Evolutionary conservation across 2,888 invertebrate genomes (phyloP), one percentile per base, ranked within the genome.

Genomic region (Arctia plantaginis): DNA sequence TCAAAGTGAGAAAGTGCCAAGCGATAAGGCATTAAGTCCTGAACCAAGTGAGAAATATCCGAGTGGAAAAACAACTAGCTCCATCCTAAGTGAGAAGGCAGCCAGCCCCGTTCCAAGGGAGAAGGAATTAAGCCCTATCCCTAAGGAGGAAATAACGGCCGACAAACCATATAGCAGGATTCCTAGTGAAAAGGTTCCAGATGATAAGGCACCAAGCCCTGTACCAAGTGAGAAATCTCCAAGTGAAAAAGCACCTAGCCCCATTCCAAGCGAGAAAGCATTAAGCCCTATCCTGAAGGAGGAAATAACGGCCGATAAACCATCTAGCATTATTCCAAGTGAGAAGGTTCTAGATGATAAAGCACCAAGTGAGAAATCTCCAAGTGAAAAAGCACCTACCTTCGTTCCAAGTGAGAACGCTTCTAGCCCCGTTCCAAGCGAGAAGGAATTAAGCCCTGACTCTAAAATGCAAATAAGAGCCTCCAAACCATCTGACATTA

Each of bases 401-500:
- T 70, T 75, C 30, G 33, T 65, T 6, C 69, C 44, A 47, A 71
- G 15, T 39, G 69, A 65, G 0, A 51, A 69, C 20, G 47, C 20
- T 1, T 30, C 67, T 23, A 35, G 66, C n/a, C n/a, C n/a, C n/a
- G n/a, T n/a, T n/a, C n/a, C n/a, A n/a, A n/a, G n/a, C n/a, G n/a
- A n/a, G n/a, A n/a, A n/a, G n/a, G n/a, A n/a, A n/a, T n/a, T n/a
- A n/a, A n/a, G n/a, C n/a, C n/a, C n/a, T n/a, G n/a, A n/a, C n/a
- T n/a, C n/a, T n/a, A n/a, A n/a, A n/a, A n/a, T n/a, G n/a, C n/a
- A n/a, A n/a, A n/a, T n/a, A n/a, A n/a, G n/a, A n/a, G n/a, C n/a
- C n/a, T n/a, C n/a, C n/a, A n/a, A n/a, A n/a, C n/a, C n/a, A 80
- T 4, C n/a, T 0, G 72, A 80, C 66, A 73, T 71, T 18, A 59